These are phyloP conservation scores for Seriola rivoliana DNA, from an alignment of 2,113 vertebrate genomes.

Conservation along the genomic window DNA sequence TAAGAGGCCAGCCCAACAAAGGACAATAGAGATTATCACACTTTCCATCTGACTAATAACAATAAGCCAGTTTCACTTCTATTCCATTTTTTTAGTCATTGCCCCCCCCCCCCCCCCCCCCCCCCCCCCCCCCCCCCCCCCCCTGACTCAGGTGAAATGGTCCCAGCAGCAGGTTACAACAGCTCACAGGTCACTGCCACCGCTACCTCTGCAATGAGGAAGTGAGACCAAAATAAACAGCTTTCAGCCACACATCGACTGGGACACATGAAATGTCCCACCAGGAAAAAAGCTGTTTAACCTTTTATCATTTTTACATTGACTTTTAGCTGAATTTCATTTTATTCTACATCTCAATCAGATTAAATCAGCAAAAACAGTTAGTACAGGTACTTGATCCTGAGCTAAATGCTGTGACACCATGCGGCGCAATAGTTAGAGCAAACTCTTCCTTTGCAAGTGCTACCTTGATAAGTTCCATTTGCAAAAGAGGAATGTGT, in stretches of 20 bases:
- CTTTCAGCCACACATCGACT: neutral
- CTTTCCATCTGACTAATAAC: slow-evolving; percentile 17
- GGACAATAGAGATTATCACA: neutral
- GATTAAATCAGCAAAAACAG: neutral
- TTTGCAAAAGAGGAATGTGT: too few species aligned
- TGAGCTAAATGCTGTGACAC: too few species aligned
- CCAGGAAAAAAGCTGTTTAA: neutral
- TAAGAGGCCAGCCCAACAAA: neutral
- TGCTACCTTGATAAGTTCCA: too few species aligned
- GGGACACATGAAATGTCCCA: slow-evolving; percentile 4
- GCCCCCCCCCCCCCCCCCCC: neutral
- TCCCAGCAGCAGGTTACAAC: slow-evolving; percentile 10
- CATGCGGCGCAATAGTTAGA: too few species aligned
- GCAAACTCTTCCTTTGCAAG: too few species aligned
- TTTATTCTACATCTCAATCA: neutral
- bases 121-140: neutral
- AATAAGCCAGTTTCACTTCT: neutral
- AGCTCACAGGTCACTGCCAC: slow-evolving; percentile 42
- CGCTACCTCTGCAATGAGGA: slow-evolving; percentile 34
- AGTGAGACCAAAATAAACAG: slow-evolving; percentile 39
- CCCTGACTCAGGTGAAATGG: slow-evolving; percentile 43
- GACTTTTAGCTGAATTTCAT: neutral
- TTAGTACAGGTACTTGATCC: neutral
- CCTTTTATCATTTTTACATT: neutral
- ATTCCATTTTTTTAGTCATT: neutral